Evolutionary conservation across 2,113 vertebrate genomes (phyloP), one percentile per base, ranked within the genome.

Genomic region (Erythrocebus patas): DNA sequence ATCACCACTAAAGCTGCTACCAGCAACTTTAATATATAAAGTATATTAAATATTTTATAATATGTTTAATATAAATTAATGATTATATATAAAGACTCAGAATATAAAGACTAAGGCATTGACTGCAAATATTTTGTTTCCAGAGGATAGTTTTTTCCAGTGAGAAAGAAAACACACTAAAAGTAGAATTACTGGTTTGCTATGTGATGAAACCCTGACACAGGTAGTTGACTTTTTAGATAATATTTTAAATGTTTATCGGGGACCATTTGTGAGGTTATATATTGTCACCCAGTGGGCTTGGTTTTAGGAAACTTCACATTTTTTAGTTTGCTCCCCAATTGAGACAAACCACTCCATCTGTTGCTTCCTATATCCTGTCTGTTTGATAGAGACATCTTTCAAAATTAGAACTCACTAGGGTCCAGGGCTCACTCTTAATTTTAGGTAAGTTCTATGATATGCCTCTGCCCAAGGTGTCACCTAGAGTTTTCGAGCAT

Each of bases 161-260:
- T 27, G 45, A 66, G 25, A 93, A 86, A 70, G 5, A 94, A 97
- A 87, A 68, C 55, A 90, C 52, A 32, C 64, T 96, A 96, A 96
- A 96, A 97, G 75, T 92, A 95, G 68, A 97, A 92, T 73, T 43
- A 1, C 64, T 88, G 3, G 0, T 79, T 97, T 40, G 45, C n/a
- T 93, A 48, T 78, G 93, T 96, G 97, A 86, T 72, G 6, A 78
- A 78, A 96, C 57, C 20, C 38, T 89, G 48, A 70, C 4, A 30
- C 66, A 93, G 92, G 27, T 23, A 43, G 38, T 80, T 95, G 91
- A 87, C 84, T 87, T 57, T 97, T 84, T 61, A 73, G 87, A 68
- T 27, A 73, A 40, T 38, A 59, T 87, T 75, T 78, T 55, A 38
- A 38, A 93, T 52, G 30, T 76, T 30, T 61, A 45, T 7, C n/a